Conservation (phyloP, 2,113 vertebrate species). For the Alosa alosa region DNA sequence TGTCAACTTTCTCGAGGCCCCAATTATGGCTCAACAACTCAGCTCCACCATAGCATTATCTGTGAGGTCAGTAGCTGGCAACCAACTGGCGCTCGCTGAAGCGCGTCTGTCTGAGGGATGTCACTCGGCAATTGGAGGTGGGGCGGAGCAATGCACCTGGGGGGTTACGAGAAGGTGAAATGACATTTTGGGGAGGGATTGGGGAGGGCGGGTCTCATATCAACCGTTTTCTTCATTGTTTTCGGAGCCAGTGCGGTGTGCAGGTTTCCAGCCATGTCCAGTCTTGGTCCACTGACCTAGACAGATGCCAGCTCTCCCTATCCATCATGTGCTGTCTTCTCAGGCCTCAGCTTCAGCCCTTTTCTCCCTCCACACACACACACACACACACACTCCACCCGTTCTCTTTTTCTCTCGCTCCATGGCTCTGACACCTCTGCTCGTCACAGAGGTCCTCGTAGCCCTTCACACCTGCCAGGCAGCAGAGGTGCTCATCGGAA, state of each 20-base stretch:
- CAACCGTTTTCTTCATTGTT: background rate
- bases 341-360: background rate
- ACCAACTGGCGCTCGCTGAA: background rate
- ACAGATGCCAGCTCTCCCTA: constrained; percentile 35
- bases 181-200: background rate
- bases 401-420: background rate
- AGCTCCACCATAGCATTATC: background rate
- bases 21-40: background rate
- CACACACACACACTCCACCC: background rate
- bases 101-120: background rate
- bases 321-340: constrained; percentile 36
- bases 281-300: constrained; percentile 38
- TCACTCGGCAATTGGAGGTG: background rate
- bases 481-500: background rate
- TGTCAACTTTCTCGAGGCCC: background rate
- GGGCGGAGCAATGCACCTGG: background rate
- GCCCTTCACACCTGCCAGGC: constrained; percentile 7
- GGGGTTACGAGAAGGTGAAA: background rate
- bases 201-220: background rate
- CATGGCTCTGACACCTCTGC: background rate
- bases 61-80: background rate
- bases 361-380: too few relatives aligned
- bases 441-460: background rate
- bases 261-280: constrained; percentile 36
- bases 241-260: background rate